These are phyloP conservation scores for Philypnodon macrostomus DNA, from an alignment of 2,797 vertebrate species.

Conservation along the genomic window DNA sequence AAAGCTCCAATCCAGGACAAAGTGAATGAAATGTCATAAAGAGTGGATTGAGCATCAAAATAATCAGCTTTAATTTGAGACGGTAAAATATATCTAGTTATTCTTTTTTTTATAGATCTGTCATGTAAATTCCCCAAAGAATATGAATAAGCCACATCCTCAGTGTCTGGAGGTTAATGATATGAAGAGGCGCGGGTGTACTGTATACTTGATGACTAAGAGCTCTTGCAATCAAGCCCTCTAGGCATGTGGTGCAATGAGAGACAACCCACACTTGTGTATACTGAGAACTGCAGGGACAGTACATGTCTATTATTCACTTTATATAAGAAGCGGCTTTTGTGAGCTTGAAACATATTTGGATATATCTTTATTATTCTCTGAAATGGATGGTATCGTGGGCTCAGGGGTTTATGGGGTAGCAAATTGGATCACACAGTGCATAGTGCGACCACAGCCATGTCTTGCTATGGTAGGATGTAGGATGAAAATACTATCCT, in stretches of 20 bases:
- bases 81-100: slow-evolving; percentile 47
- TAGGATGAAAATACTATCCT: too few relatives aligned
- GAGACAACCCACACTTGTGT: slow-evolving; percentile 21
- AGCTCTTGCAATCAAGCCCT: slow-evolving; percentile 57
- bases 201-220: slow-evolving; percentile 64
- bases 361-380: too few relatives aligned
- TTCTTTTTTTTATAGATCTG: slow-evolving; percentile 33
- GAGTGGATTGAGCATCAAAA: slow-evolving; percentile 44
- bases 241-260: slow-evolving; percentile 45
- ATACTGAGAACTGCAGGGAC: slow-evolving; percentile 25
- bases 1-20: slow-evolving; percentile 54
- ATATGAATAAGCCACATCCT: slow-evolving; percentile 61
- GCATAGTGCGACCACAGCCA: too few relatives aligned
- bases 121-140: slow-evolving; percentile 45
- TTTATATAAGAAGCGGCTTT: too few relatives aligned
- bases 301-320: slow-evolving; percentile 3
- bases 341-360: too few relatives aligned
- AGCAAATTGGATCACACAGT: too few relatives aligned
- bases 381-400: too few relatives aligned
- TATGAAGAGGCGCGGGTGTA: slow-evolving; percentile 54
- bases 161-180: slow-evolving; percentile 59
- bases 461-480: too few relatives aligned
- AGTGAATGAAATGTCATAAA: slow-evolving; percentile 51
- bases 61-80: too few relatives aligned
- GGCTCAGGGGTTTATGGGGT: too few relatives aligned